Evolutionary conservation across 2,888 invertebrate genomes (phyloP), one percentile per base, ranked within the genome.

Genomic region (Amiota minor): DNA sequence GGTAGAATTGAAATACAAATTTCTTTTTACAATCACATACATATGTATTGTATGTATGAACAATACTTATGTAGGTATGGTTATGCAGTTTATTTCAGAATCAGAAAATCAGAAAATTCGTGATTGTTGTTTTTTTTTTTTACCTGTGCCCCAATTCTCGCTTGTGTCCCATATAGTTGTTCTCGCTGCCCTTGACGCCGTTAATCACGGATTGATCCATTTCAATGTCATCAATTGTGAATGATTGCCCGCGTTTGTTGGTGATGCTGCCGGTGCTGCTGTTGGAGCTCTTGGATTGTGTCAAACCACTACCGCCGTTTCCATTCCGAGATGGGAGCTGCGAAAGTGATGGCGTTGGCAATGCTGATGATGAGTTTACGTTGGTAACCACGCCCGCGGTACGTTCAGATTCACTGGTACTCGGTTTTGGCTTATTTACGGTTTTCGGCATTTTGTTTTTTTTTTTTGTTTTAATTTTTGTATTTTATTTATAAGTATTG

Each of bases 131-230:
- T 68, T 47, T 16, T 14, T 47, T 12, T 68, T 14, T 85, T 89
- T 82, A 89, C 89, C 89, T 90, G 83, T 89, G 89, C 74, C 85
- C 86, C 77, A 88, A 78, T 78, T 89, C 87, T 68, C 89, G 84
- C 74, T 89, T 89, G 75, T 88, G 88, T 45, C 86, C 87, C 35
- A 87, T 84, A 55, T 84, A 83, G 67, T 62, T 74, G 59, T n/a
- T 64, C 53, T 81, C 82, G 20, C 77, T 74, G 61, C 75, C 73
- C 49, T 81, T 78, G 8, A 78, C 72, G 35, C 88, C 88, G 75
- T 86, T 88, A 9, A 87, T 80, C 70, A 88, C 78, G 14, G 87
- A 81, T 59, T 85, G 85, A 77, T 89, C 87, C 85, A 87, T 81
- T 72, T 87, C 88, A 72, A 84, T 79, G 76, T 87, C 85, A 3